Percentiles rank a stretch among this genome's conserved stretches.
Conservation (phyloP, 2,797 vertebrate genomes). For the Sebastes hubbsi region DNA sequence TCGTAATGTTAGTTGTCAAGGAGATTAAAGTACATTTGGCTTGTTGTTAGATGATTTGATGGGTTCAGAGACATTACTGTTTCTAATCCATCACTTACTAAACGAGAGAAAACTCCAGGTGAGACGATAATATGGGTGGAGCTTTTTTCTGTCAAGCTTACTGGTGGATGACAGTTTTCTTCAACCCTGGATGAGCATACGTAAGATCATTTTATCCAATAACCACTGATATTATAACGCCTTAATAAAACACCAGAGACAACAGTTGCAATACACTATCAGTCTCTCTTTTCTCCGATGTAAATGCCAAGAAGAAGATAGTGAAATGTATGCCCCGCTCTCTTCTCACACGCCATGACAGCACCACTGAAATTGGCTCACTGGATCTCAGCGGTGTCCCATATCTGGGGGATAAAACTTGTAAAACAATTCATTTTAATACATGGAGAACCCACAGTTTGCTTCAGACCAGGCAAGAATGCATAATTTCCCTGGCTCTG, state of each 20-base stretch:
- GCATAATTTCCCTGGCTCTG: conserved; percentile 69
- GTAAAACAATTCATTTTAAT: conserved; percentile 78
- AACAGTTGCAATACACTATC: neutral
- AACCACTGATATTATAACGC: neutral
- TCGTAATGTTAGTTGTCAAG: neutral
- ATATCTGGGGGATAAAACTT: conserved; percentile 71
- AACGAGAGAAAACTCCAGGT: neutral
- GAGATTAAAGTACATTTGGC: neutral
- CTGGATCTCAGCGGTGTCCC: conserved; percentile 61
- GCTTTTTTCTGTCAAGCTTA: conserved; percentile 11
- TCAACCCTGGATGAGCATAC: neutral
- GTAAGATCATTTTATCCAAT: conserved; percentile 1
- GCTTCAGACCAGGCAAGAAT: conserved; percentile 50
- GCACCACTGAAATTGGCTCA: conserved; percentile 63
- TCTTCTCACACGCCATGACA: conserved; percentile 59
- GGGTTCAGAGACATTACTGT: neutral
- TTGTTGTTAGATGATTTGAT: neutral
- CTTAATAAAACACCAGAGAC: conserved; percentile 22
- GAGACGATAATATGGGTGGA: neutral
- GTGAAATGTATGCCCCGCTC: conserved; percentile 54
- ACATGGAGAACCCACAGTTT: conserved; percentile 57
- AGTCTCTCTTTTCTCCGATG: conserved; percentile 18
- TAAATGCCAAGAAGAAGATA: conserved; percentile 58
- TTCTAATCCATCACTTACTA: neutral
- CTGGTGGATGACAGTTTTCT: neutral